These are phyloP conservation scores for Yponomeuta evonymella DNA, from an alignment of 2,888 invertebrate genomes.

Conservation along the genomic window DNA sequence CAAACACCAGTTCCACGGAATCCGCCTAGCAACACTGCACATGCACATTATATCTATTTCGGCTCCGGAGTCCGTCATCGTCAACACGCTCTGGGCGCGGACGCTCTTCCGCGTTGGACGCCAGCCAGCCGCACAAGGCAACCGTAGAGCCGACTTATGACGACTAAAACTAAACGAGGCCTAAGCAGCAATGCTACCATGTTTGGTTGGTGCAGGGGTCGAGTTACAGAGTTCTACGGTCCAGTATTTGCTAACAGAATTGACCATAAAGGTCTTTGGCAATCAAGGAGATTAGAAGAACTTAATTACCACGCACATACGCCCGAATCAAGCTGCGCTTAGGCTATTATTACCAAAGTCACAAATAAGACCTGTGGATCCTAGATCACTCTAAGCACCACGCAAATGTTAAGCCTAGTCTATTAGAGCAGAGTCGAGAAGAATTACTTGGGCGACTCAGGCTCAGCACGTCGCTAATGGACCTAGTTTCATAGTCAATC, in stretches of 20 bases:
- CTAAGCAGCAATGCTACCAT: conserved; percentile 21
- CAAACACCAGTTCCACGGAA: not conserved
- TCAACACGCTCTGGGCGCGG: conserved; percentile 15
- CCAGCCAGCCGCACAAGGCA: conserved; percentile 55
- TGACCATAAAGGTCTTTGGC: no score
- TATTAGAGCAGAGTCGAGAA: no score
- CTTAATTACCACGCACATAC: no score
- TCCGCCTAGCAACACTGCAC: not conserved
- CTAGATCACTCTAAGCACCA: no score
- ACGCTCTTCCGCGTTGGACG: conserved; percentile 57
- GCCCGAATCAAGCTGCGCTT: no score
- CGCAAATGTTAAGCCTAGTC: no score
- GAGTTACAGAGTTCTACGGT: not conserved
- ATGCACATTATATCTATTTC: conserved; percentile 37
- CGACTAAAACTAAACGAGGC: conserved; percentile 36
- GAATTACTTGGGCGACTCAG: no score
- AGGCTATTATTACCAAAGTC: no score
- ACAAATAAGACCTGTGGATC: no score
- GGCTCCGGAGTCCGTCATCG: conserved; percentile 36
- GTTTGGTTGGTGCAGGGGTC: not conserved
- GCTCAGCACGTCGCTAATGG: no score
- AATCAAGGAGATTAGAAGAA: no score
- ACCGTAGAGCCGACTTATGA: conserved; percentile 49
- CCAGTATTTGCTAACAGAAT: not conserved
- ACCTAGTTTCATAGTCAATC: no score